Conservation (phyloP, 1,140 invertebrate species). For the Drosophila ananassae region DNA sequence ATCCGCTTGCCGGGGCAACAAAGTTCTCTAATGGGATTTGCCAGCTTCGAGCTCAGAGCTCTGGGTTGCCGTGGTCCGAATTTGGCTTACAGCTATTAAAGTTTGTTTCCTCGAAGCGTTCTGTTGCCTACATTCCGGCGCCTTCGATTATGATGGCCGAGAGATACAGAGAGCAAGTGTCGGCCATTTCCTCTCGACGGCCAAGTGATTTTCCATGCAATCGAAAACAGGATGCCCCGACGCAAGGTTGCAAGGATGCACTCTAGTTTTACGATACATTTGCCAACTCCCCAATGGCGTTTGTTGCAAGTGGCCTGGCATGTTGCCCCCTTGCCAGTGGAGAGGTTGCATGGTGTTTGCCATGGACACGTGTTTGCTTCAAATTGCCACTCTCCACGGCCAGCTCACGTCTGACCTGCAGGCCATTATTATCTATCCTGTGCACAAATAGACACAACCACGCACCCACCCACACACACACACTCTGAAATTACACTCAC, state of each 20-base stretch:
- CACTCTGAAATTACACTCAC: not conserved
- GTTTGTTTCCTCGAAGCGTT: not conserved
- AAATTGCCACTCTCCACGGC: constrained; percentile 13
- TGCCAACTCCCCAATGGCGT: constrained; percentile 9
- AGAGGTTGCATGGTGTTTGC: constrained; percentile 1
- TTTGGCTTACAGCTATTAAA: constrained; percentile 31
- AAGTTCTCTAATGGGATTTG: constrained; percentile 54
- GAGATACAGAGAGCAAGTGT: constrained; percentile 6
- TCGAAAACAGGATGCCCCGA: not conserved
- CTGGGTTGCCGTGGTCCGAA: not conserved
- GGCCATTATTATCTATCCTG: constrained; percentile 59
- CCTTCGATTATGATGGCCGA: constrained; percentile 19
- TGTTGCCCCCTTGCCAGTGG: not conserved
- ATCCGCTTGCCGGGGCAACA: constrained; percentile 37
- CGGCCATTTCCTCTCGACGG: constrained; percentile 18
- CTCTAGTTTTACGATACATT: constrained; percentile 31
- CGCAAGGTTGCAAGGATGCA: constrained; percentile 1
- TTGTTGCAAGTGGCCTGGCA: constrained; percentile 9
- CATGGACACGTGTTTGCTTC: constrained; percentile 29
- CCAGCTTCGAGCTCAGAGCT: constrained; percentile 10
- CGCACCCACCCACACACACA: constrained; percentile 8
- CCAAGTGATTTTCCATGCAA: constrained; percentile 14
- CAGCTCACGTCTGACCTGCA: constrained; percentile 29
- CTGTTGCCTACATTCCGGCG: constrained; percentile 42
- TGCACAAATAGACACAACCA: constrained; percentile 39